phyloP scores from a whole-genome alignment of 2,888 invertebrate genomes.

The Resseliella maxima region DNA sequence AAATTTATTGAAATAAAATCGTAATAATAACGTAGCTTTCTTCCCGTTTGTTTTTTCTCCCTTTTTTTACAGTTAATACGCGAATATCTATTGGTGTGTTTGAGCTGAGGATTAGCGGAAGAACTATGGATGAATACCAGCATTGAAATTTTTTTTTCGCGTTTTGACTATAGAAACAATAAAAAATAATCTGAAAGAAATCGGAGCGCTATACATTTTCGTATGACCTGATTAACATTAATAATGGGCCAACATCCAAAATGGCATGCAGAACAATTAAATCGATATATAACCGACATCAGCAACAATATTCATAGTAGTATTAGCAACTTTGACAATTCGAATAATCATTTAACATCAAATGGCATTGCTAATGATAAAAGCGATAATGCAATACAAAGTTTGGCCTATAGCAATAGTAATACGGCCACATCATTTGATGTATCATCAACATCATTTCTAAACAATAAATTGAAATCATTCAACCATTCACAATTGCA shows the following conservation, averaged over 20 bases:
- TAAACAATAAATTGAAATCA: background rate
- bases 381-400: background rate
- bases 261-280: conserved; percentile 43
- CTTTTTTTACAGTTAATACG: background rate
- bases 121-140: background rate
- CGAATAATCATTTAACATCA: background rate
- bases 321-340: background rate
- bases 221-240: conserved; percentile 42
- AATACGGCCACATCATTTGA: background rate
- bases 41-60: background rate
- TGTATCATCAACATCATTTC: background rate
- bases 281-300: conserved; percentile 34
- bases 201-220: background rate
- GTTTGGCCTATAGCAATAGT: background rate
- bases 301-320: conserved; percentile 21
- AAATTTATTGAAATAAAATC: conserved; percentile 48
- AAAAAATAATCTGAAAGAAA: background rate
- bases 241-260: conserved; percentile 51
- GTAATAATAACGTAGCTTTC: background rate
- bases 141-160: background rate
- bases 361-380: background rate
- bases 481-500: background rate
- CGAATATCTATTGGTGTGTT: background rate
- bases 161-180: background rate
- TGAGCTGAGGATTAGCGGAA: background rate